Evolutionary conservation across 2,797 vertebrate genomes (phyloP), one percentile per base, ranked within the genome.

Genomic region (Sebastes steindachneri): DNA sequence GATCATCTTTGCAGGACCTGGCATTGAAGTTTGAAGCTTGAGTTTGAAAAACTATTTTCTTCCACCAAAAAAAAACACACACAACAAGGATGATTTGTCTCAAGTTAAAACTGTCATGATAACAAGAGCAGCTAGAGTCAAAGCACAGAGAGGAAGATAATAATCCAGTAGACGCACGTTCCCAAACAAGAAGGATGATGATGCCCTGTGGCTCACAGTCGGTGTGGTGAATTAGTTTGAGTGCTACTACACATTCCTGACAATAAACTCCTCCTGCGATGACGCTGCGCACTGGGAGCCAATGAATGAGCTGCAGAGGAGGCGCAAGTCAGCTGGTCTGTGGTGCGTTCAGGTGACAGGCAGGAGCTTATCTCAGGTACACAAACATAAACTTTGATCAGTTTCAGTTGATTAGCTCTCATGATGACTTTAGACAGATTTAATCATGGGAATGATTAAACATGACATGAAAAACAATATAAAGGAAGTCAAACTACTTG

Each of bases 1-100:
- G 85, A 73, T 96, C 96, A 95, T 96, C 73, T 85, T 89, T 48
- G 85, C 77, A 53, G 87, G 79, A 65, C 90, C 86, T 80, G 80
- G 87, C 89, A 95, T 92, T 51, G 62, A 78, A 72, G 85, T 80
- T 71, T 41, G 37, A 31, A 5, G 33, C 33, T 77, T 48, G 28
- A 51, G 77, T 51, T 14, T 41, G 37, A 41, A 3, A 85, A 81
- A 78, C 14, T 1, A 28, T 60, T 5, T 58, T 77, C 70, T 63
- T 63, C 35, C 68, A 51, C 14, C 5, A 58, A 65, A 37, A 26
- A 29, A 29, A 48, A 9, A 3, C 3, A 4, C 35, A 17, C 62
- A 23, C 17, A 19, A 9, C 1, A 33, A 21, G 64, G 15, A 12
- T 41, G 19, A 33, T 23, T 29, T 28, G 71, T 74, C 28, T 92